Evolutionary conservation across 2,113 vertebrate species (phyloP).

Genomic region (Syngnathus scovelli): DNA sequence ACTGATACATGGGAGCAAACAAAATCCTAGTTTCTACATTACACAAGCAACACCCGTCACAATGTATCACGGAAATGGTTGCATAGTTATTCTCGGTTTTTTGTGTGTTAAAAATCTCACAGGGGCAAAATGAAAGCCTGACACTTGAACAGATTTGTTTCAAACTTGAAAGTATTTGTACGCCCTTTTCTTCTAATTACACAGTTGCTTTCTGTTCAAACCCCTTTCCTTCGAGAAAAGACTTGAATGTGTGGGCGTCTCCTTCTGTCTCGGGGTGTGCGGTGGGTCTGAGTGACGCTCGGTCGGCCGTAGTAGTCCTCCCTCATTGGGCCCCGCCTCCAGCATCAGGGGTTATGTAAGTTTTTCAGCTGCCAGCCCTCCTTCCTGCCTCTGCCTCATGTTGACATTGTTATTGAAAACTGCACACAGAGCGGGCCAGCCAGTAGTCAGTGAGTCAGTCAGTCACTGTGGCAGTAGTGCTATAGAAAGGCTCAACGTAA

Average conservation of each 20-base stretch:
- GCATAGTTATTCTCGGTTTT: background rate
- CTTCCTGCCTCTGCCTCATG: slow-evolving; percentile 43
- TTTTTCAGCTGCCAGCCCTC: slow-evolving; percentile 51
- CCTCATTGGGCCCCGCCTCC: slow-evolving; percentile 45
- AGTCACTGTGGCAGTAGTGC: slow-evolving; percentile 36
- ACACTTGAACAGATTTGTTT: too few relatives aligned
- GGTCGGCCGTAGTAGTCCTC: slow-evolving; percentile 29
- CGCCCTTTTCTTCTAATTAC: background rate
- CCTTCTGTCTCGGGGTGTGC: slow-evolving; percentile 18
- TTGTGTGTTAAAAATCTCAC: background rate
- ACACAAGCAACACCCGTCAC: background rate
- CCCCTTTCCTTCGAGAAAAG: background rate
- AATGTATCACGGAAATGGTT: background rate
- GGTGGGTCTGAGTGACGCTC: background rate
- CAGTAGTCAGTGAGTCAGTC: slow-evolving; percentile 36
- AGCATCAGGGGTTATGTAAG: slow-evolving; percentile 63
- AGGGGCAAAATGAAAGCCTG: too few relatives aligned
- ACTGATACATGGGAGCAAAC: background rate
- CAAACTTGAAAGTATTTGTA: background rate
- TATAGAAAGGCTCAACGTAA: slow-evolving; percentile 10
- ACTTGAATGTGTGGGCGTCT: slow-evolving; percentile 18
- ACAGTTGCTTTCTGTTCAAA: background rate
- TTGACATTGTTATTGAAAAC: slow-evolving; percentile 38
- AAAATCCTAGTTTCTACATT: background rate
- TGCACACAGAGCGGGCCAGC: slow-evolving; percentile 11